A percentile compares a stretch with the other conserved stretches of the same genome.
Conservation (phyloP, 2,797 vertebrate genomes). For the Xenops minutus region DNA sequence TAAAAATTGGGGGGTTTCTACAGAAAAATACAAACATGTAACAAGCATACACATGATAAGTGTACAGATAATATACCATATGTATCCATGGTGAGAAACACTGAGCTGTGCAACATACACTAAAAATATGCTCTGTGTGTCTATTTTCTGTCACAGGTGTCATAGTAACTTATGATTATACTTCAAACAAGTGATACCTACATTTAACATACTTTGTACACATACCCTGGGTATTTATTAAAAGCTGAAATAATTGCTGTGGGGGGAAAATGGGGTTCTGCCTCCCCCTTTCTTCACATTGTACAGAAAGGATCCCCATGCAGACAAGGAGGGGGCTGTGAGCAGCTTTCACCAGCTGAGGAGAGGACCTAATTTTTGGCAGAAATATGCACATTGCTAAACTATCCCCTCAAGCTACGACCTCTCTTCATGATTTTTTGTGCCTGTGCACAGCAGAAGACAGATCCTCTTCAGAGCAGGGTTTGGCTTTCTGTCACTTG, state of each 20-base stretch:
- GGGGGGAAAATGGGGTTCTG: neutral
- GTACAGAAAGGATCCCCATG: neutral
- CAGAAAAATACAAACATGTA: neutral
- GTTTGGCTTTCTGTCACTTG: neutral
- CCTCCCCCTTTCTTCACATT: accelerated
- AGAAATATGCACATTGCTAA: neutral
- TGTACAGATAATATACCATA: neutral
- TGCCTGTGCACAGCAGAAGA: neutral
- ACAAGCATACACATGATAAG: neutral
- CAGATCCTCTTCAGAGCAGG: neutral
- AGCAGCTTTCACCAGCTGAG: neutral
- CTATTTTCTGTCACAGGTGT: neutral
- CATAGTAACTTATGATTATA: neutral
- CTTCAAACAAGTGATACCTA: neutral
- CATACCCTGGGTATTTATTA: neutral
- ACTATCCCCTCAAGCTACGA: neutral
- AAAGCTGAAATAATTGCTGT: neutral
- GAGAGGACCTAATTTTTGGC: neutral
- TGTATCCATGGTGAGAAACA: neutral
- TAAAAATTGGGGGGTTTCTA: neutral
- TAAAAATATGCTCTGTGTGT: neutral
- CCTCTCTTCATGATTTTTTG: neutral
- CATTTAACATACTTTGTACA: neutral
- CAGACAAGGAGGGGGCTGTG: neutral
- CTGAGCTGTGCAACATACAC: neutral